phyloP scores from a whole-genome alignment of 2,113 vertebrate genomes.

The Pleuronectes platessa region DNA sequence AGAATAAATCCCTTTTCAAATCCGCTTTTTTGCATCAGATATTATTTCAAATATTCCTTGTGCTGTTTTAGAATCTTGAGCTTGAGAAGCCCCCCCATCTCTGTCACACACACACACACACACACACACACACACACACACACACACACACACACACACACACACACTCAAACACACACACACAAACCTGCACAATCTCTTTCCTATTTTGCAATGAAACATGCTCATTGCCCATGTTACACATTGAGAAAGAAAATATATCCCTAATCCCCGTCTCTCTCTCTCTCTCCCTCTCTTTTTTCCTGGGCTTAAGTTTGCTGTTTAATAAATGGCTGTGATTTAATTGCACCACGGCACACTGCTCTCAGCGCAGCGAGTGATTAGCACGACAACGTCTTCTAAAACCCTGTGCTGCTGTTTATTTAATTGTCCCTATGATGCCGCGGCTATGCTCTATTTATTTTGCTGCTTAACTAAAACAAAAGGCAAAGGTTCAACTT shows the following conservation, averaged over 20 bases:
- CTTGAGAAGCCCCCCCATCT: conserved; percentile 25
- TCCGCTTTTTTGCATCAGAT: conserved; percentile 72
- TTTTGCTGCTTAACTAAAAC: conserved; percentile 78
- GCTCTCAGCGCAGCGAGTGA: conserved; percentile 69
- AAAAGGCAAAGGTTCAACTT: conserved; percentile 79
- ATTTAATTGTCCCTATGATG: conserved; percentile 83
- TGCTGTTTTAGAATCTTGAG: conserved; percentile 56
- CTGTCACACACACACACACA: conserved; percentile 14
- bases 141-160: conserved; percentile 16
- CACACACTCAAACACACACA: conserved; percentile 29
- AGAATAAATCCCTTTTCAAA: conserved; percentile 73
- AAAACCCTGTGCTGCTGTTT: conserved; percentile 73
- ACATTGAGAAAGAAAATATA: conserved; percentile 58
- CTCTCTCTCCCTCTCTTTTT: conserved; percentile 6
- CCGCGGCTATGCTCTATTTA: conserved; percentile 78
- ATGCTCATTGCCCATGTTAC: conserved; percentile 43
- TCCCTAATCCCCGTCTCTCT: conserved; percentile 51
- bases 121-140: conserved; percentile 3
- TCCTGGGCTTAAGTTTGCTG: conserved; percentile 55
- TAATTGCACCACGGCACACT: conserved; percentile 62
- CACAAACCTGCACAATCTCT: neutral
- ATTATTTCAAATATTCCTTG: conserved; percentile 67
- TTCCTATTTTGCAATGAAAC: conserved; percentile 36
- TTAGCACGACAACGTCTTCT: conserved; percentile 71
- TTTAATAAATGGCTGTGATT: conserved; percentile 75